Conservation (phyloP, 2,888 invertebrate species). For the Anthophora plumipes region DNA sequence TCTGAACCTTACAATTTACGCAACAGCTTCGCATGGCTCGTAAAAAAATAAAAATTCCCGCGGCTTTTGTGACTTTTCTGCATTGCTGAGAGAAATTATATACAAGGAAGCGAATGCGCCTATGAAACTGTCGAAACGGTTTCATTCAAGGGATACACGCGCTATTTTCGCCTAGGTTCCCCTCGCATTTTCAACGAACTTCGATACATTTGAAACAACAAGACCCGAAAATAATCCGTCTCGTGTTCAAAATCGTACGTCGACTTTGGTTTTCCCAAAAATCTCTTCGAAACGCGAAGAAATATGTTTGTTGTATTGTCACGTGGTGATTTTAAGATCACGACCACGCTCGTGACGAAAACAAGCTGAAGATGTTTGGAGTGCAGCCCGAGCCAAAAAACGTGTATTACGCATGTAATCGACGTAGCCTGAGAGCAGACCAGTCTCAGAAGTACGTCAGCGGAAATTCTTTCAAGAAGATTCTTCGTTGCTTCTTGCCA, state of each 20-base stretch:
- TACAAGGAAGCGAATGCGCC: conserved; percentile 9
- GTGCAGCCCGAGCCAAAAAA: conserved; percentile 26
- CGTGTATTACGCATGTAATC: conserved; percentile 15
- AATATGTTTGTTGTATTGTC: neutral
- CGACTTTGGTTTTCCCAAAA: conserved; percentile 17
- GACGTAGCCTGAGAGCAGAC: conserved; percentile 12
- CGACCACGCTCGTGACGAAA: conserved; percentile 30
- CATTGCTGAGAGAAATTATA: conserved; percentile 6
- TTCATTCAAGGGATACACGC: neutral
- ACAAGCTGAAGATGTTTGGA: conserved; percentile 14
- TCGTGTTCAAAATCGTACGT: conserved; percentile 4
- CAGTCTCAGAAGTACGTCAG: conserved; percentile 43
- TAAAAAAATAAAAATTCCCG: conserved; percentile 32
- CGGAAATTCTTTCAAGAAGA: conserved; percentile 43
- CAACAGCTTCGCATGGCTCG: conserved; percentile 1
- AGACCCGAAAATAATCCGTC: conserved; percentile 34
- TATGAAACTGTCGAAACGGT: neutral
- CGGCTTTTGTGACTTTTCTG: neutral
- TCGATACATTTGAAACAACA: neutral
- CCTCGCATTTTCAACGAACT: no score
- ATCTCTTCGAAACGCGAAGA: conserved; percentile 9
- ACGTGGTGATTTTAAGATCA: conserved; percentile 21
- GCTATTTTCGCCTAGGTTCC: no score
- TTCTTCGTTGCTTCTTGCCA: conserved; percentile 49
- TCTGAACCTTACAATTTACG: conserved; percentile 1